phyloP scores from a whole-genome alignment of 2,888 invertebrate genomes.

The Chironomus tentans region DNA sequence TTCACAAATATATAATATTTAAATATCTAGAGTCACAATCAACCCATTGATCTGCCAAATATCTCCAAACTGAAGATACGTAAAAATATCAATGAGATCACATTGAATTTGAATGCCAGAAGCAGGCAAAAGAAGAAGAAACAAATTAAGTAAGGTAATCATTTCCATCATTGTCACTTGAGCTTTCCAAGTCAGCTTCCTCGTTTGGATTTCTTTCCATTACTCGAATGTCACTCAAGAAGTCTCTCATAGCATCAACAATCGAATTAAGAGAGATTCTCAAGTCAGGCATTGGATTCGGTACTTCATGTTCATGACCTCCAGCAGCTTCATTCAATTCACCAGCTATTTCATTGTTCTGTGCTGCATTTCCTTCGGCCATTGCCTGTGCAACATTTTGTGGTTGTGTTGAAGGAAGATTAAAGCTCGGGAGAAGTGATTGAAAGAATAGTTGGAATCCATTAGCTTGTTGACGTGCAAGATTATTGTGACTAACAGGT shows the following conservation, averaged over 20 bases:
- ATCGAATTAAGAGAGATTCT: constrained; percentile 56
- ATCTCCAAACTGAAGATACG: too few species aligned
- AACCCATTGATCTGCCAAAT: too few species aligned
- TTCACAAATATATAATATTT: too few species aligned
- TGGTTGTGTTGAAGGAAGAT: constrained; percentile 33
- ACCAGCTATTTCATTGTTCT: constrained; percentile 28
- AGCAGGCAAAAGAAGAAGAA: neutral
- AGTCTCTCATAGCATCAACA: constrained; percentile 63
- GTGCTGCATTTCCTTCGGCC: constrained; percentile 28
- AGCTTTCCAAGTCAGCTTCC: constrained; percentile 45
- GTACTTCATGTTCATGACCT: constrained; percentile 36
- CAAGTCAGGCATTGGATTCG: constrained; percentile 40
- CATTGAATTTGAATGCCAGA: too few species aligned
- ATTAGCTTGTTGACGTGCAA: constrained; percentile 29
- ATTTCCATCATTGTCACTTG: constrained; percentile 44
- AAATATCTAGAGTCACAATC: too few species aligned
- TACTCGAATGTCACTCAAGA: constrained; percentile 55
- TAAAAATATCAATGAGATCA: too few species aligned
- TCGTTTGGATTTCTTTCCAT: constrained; percentile 48
- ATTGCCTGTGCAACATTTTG: constrained; percentile 27
- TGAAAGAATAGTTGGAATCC: constrained; percentile 55
- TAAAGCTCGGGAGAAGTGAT: constrained; percentile 61
- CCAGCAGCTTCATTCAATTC: constrained; percentile 8
- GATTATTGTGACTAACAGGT: neutral
- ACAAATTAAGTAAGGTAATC: constrained; percentile 39